A percentile compares a stretch with the other conserved stretches of the same genome.
Evolutionary conservation across 2,888 invertebrate species (phyloP).

Genomic region (Pherbina coryleti): DNA sequence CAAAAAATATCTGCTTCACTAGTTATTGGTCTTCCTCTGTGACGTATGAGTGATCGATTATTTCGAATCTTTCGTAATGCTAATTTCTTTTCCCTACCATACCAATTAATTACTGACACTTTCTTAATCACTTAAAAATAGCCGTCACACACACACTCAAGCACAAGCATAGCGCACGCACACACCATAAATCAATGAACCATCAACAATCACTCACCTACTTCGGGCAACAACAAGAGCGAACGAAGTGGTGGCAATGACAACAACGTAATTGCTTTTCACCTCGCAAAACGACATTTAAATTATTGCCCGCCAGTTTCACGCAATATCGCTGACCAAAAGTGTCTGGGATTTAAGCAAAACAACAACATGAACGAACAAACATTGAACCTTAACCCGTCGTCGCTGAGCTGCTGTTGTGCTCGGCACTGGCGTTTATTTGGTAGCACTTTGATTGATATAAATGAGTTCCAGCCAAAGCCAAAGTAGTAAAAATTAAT

Average conservation of each 20-base stretch:
- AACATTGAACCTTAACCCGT: neutral
- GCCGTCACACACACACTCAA: too few species aligned
- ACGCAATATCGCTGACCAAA: conserved; percentile 24
- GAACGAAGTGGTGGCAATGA: neutral
- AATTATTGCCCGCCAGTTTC: conserved; percentile 33
- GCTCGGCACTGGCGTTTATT: neutral
- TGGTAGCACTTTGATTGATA: conserved; percentile 16
- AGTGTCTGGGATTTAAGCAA: neutral
- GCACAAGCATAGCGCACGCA: neutral
- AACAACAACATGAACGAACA: neutral
- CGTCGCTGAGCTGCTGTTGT: too few species aligned
- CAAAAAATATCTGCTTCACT: neutral
- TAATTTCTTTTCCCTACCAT: too few species aligned
- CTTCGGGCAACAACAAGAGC: neutral
- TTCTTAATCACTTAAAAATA: too few species aligned
- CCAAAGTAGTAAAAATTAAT: conserved; percentile 12
- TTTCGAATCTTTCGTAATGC: too few species aligned
- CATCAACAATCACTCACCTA: conserved; percentile 32
- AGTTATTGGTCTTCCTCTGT: too few species aligned
- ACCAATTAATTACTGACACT: too few species aligned
- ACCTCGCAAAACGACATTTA: conserved; percentile 30
- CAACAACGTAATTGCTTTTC: conserved; percentile 36
- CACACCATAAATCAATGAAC: conserved; percentile 34
- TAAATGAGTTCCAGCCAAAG: neutral
- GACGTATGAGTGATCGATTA: too few species aligned